Evolutionary conservation across 1,140 invertebrate species (phyloP), one percentile per base, ranked within the genome.

Genomic region (Listronotus oregonensis): DNA sequence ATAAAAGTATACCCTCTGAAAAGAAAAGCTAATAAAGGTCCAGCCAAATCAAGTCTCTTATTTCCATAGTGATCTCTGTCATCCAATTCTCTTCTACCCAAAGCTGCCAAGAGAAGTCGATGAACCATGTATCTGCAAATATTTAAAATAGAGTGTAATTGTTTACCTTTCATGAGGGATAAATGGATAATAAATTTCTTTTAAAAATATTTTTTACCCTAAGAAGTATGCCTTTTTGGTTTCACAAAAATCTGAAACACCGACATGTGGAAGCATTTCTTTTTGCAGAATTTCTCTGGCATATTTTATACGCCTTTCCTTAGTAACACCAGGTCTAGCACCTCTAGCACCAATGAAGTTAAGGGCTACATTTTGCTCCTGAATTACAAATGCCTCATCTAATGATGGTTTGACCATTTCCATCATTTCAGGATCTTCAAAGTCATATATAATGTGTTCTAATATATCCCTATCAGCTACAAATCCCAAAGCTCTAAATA

Each of bases 391-490:
- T 47, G 97, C 97, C 84, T 99, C 97, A 82, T 99, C 97, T 46
- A 99, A 81, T 0, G 96, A 98, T 5, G 97, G 97, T 80, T 99
- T 99, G 0, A 94, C 96, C 96, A 99, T 98, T 86, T 99, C 97
- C 96, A 99, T 99, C 96, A 99, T 98, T 85, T 99, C 97, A 21
- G 94, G 96, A 82, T 99, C 97, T 80, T 98, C 94, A 83, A 98
- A 98, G 74, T 99, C 97, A 80, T 99, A 99, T 73, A 99, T 98
- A 58, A 99, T 98, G 75, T 99, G 97, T 77, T 99, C 97, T 7
- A 99, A 82, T 74, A 99, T 99, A 82, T 99, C 97, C 74, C 97
- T 85, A 81, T 99, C 97, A 18, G 97, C 96, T 39, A 99, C 97
- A 83, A 99, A 99, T 15, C 97, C 97, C 17, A 98, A 81, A 21